Base-by-base conservation (phyloP, 1,140 invertebrate species). In the Drosophila funebris region DNA sequence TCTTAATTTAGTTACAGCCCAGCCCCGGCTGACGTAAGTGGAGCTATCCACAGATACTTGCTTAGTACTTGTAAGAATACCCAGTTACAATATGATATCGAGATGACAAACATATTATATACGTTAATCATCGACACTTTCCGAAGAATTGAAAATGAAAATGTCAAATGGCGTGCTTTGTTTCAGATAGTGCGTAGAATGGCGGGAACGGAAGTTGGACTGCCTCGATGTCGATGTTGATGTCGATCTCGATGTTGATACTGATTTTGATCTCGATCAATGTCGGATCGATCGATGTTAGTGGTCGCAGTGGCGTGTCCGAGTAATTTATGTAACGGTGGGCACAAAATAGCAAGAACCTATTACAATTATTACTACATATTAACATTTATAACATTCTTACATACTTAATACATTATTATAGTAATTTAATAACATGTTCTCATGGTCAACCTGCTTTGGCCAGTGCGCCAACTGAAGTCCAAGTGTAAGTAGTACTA, bases 401-500 rank as follows among this genome's bases (percentile, higher is more conserved):
- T 90, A 90, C 79, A 90, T 89, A 89, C 78, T 78, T 89, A 84
- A 84, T 89, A 87, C 84, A 89, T 78, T 90, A 84, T 88, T 88
- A 88, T 69, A 82, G 89, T 89, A 89, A 85, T 90, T 90, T 90
- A 87, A 90, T 90, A 90, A 90, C 89, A 90, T 90, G 89, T 90
- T 90, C 89, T 90, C 89, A 90, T 79, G 89, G 89, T 79, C 89
- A 90, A 90, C 81, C 73, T 89, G 89, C 75, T 87, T 58, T 31
- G 20, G 48, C 48, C 52, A 57, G 68, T 48, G 8, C 56, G 27
- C 31, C 29, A 66, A 56, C 56, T 52, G 36, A 50, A 27, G 56
- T 60, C 56, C 33, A 48, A 41, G 53, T 41, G n/a, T 39, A 27
- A 39, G 13, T 58, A 29, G 24, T 52, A 24, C 18, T 73, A 64